A percentile compares a stretch with the other conserved stretches of the same genome.
These are phyloP conservation scores for Gasterosteus nipponicus DNA, from an alignment of 2,113 vertebrate genomes.

Conservation along the genomic window DNA sequence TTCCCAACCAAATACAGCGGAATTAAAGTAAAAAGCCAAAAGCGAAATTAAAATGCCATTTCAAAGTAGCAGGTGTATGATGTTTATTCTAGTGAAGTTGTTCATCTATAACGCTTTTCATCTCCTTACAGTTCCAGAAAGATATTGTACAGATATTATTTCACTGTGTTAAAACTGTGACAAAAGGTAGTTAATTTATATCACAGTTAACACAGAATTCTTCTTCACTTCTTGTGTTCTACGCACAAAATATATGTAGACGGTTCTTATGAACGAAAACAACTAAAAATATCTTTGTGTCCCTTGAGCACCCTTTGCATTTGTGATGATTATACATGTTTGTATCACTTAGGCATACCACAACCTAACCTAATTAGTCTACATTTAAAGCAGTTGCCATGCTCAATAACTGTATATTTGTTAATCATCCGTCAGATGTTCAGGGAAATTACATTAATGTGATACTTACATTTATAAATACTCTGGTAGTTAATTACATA, in stretches of 20 bases:
- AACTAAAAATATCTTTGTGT: neutral
- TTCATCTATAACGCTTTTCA: neutral
- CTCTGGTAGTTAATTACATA: conserved; percentile 22
- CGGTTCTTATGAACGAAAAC: conserved; percentile 6
- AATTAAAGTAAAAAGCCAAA: neutral
- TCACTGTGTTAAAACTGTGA: neutral
- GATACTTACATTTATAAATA: conserved; percentile 12
- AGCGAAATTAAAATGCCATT: neutral
- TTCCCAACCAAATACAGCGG: neutral
- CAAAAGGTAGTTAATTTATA: neutral
- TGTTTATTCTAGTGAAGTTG: neutral
- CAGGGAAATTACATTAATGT: neutral
- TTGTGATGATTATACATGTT: neutral
- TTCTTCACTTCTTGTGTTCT: no score
- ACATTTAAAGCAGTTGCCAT: neutral
- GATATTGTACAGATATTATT: conserved; percentile 1
- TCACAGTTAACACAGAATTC: neutral
- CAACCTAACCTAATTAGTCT: neutral
- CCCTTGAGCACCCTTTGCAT: conserved; percentile 9
- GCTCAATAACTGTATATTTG: neutral
- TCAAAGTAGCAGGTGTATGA: neutral
- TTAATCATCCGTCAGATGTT: neutral
- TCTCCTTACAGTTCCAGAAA: neutral
- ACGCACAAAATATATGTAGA: conserved; percentile 2
- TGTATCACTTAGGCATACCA: conserved; percentile 15